phyloP scores from a whole-genome alignment of 1,140 invertebrate species.

The Drosophila navojoa region DNA sequence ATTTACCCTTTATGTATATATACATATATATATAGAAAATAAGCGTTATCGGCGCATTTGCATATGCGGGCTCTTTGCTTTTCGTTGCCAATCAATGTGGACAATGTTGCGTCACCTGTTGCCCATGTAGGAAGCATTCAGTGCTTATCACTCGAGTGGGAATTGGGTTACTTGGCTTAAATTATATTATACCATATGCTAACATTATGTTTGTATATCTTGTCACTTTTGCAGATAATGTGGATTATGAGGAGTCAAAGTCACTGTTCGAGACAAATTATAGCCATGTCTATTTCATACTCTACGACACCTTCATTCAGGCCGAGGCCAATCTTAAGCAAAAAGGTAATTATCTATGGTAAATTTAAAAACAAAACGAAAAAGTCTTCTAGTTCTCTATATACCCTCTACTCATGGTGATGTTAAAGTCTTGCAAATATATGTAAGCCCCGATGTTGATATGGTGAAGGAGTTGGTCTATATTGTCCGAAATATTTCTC shows the following conservation, averaged over 20 bases:
- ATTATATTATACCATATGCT: neutral
- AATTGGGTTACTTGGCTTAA: constrained; percentile 2
- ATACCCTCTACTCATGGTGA: neutral
- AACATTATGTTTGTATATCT: neutral
- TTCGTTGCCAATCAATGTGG: constrained; percentile 17
- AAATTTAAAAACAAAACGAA: neutral
- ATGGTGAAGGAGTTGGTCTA: too few species aligned
- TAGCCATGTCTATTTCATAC: constrained; percentile 96
- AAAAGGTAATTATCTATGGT: constrained; percentile 89
- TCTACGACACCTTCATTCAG: constrained; percentile 96
- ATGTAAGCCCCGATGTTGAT: neutral
- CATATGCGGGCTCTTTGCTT: constrained; percentile 27
- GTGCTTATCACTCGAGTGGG: neutral
- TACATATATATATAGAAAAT: neutral
- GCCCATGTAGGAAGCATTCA: constrained; percentile 10
- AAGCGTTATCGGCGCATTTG: constrained; percentile 19
- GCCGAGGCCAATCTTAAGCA: constrained; percentile 95
- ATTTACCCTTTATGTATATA: neutral
- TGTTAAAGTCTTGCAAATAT: neutral
- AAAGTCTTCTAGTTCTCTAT: constrained; percentile 9
- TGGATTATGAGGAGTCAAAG: constrained; percentile 94
- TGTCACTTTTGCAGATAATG: constrained; percentile 90
- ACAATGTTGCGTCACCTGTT: constrained; percentile 41
- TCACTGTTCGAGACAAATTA: constrained; percentile 96
- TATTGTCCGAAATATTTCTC: too few species aligned